A percentile compares a stretch with the other conserved stretches of the same genome.
These are phyloP conservation scores for Campoletis sonorensis DNA, from an alignment of 1,140 invertebrate species.

Conservation along the genomic window DNA sequence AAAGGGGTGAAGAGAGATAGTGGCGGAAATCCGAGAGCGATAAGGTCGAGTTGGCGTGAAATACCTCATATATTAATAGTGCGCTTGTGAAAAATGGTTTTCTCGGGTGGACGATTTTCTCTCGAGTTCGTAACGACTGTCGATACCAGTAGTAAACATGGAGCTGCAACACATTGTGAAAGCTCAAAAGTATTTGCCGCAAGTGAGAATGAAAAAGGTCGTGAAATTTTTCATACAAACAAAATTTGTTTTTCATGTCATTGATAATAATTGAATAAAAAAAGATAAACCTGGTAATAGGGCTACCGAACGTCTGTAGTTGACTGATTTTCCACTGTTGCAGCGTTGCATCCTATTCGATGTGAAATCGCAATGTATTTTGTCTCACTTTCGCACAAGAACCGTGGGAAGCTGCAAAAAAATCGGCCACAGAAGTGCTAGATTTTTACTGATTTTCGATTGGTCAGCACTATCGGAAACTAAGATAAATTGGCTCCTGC, in stretches of 20 bases:
- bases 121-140: not conserved
- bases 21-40: too few species aligned
- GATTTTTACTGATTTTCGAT: too few species aligned
- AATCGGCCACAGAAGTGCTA: too few species aligned
- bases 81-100: constrained; percentile 5
- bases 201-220: not conserved
- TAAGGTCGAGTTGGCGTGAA: not conserved
- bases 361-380: too few species aligned
- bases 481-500: too few species aligned
- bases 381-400: too few species aligned
- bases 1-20: too few species aligned
- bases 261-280: not conserved
- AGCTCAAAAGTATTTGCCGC: not conserved
- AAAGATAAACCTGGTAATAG: not conserved
- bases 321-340: too few species aligned
- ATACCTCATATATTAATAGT: constrained; percentile 10
- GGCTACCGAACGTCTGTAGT: too few species aligned
- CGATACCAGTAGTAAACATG: constrained; percentile 6
- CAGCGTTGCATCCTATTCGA: too few species aligned
- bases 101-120: not conserved
- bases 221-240: not conserved
- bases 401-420: too few species aligned
- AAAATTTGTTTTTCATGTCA: not conserved
- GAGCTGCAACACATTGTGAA: not conserved
- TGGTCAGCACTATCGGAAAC: too few species aligned